Base-by-base conservation (phyloP, 1,140 invertebrate genomes). In the Scaptomyza graminum region DNA sequence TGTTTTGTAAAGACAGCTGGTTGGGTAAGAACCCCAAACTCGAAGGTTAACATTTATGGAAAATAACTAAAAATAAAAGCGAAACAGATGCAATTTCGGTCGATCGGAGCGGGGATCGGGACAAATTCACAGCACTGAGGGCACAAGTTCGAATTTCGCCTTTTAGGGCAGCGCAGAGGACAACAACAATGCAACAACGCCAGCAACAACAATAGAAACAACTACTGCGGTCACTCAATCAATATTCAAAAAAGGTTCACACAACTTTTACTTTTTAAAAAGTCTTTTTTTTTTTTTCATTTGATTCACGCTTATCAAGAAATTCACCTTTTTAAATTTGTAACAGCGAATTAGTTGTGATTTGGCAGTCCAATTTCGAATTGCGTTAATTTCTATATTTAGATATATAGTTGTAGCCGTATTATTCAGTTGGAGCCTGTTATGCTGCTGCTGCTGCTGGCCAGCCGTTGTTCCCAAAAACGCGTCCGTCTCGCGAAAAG, bases 401-500 rank as follows among this genome's bases (percentile, higher is more conserved):
- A 51, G 47, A 37, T 69, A 74, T 74, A 74, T 69, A 74, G 71
- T 31, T 52, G n/a, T 22, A 22, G 70, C 39, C 59, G 70, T 59
- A 68, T 74, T 46, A 34, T 62, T 62, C 56, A 74, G 70, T 74
- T 57, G 57, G 50, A 68, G 70, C 70, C 70, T 46, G n/a, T n/a
- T n/a, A n/a, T n/a, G n/a, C n/a, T n/a, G n/a, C n/a, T n/a, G n/a
- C n/a, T n/a, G n/a, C 37, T 44, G 46, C 66, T 62, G 49, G 59
- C 66, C 50, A 15, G 50, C 4, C 12, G 61, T 13, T 15, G 51
- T 52, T 56, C 47, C 50, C 70, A 66, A 41, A 63, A 77, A 75
- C 82, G 79, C 87, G 88, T 90, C 76, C 79, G 87, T 70, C 72
- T 90, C 87, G 87, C 83, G 72, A 80, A 84, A 90, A 89, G 79